Conservation (phyloP, 2,797 vertebrate species). For the Varecia variegata region DNA sequence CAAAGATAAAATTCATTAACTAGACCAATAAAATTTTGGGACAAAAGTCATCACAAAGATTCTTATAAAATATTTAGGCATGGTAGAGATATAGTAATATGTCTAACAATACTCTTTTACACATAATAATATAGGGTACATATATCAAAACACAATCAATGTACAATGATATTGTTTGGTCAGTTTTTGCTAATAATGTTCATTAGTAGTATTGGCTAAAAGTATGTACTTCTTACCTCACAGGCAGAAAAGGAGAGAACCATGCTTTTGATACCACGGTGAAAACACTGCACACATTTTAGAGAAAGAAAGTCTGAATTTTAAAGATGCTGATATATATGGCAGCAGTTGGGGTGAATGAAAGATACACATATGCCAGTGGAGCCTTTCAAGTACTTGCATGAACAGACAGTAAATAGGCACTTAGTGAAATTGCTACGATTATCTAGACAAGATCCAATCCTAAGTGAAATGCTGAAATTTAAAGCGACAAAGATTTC, state of each 20-base stretch:
- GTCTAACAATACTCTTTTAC: not conserved
- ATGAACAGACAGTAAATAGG: not conserved
- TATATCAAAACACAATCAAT: not conserved
- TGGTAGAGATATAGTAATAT: not conserved
- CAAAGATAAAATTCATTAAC: not conserved
- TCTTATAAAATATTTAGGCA: not conserved
- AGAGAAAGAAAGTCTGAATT: not conserved
- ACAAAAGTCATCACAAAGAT: not conserved
- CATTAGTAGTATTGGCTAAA: not conserved
- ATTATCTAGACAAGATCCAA: slow-evolving; percentile 30
- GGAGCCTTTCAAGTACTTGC: not conserved
- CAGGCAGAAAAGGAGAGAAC: not conserved
- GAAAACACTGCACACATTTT: not conserved
- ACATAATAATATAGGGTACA: not conserved
- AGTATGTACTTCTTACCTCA: not conserved
- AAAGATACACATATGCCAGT: not conserved
- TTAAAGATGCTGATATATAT: not conserved
- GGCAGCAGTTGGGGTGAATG: not conserved
- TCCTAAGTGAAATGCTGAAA: slow-evolving; percentile 14
- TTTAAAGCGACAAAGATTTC: slow-evolving; percentile 59
- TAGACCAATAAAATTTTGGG: not conserved
- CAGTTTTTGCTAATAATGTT: not conserved
- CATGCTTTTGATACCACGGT: not conserved
- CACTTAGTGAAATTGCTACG: slow-evolving; percentile 55
- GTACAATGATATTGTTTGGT: not conserved